Conservation (phyloP, 2,888 invertebrate species). For the Drosophila sordidula region DNA sequence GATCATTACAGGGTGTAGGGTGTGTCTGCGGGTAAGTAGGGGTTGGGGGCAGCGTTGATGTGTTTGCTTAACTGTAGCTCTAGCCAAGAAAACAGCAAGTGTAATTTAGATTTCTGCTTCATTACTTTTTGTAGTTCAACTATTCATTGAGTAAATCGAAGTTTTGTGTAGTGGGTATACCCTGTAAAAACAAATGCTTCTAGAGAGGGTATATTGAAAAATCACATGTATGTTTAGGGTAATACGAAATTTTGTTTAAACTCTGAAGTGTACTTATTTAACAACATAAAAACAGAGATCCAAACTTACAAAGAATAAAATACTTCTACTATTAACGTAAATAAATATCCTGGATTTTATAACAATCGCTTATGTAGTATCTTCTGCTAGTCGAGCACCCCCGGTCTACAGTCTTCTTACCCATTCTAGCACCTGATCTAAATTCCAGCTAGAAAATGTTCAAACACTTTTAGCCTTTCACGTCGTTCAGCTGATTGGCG, state of each 20-base stretch:
- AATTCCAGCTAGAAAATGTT: not conserved
- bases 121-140: conserved; percentile 50
- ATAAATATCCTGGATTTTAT: not conserved
- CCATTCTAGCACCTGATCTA: not conserved
- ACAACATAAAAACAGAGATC: no score
- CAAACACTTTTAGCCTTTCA: not conserved
- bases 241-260: no score
- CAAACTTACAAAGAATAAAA: no score
- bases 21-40: not conserved
- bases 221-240: no score
- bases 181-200: not conserved
- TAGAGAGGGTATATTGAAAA: not conserved
- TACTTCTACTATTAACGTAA: no score
- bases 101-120: conserved; percentile 59
- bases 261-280: no score
- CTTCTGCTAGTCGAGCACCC: not conserved
- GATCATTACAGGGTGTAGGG: conserved; percentile 36
- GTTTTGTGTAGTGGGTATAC: not conserved
- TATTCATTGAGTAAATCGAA: conserved; percentile 7
- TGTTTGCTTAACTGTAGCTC: conserved; percentile 41
- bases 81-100: conserved; percentile 41
- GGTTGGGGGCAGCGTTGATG: not conserved
- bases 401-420: not conserved
- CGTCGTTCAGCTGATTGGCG: conserved; percentile 1
- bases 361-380: no score